Evolutionary conservation across 1,140 invertebrate species (phyloP).

Genomic region (Anadara kagoshimensis): DNA sequence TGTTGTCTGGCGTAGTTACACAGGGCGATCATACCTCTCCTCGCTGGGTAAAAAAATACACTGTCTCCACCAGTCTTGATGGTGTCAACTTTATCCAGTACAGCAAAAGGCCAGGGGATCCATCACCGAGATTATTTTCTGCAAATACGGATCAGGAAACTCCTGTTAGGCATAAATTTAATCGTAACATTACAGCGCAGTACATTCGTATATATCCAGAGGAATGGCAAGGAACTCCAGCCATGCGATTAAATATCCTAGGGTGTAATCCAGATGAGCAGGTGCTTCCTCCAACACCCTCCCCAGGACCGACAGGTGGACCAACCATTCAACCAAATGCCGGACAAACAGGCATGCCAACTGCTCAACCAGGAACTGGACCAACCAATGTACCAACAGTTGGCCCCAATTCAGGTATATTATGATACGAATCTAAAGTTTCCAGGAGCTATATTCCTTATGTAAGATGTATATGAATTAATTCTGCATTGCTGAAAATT

Average conservation of each 20-base stretch:
- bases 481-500: no score
- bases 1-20: constrained; percentile 46
- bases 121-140: constrained; percentile 41
- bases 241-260: constrained; percentile 53
- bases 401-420: not conserved
- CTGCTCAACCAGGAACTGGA: constrained; percentile 12
- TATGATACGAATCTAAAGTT: no score
- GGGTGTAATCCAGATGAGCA: constrained; percentile 46
- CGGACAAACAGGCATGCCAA: constrained; percentile 3
- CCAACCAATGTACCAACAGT: not conserved
- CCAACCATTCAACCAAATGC: constrained; percentile 3
- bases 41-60: constrained; percentile 67
- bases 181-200: constrained; percentile 51
- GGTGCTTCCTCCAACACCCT: constrained; percentile 13
- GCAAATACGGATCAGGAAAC: constrained; percentile 45
- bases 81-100: constrained; percentile 52
- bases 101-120: constrained; percentile 36
- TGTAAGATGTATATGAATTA: no score
- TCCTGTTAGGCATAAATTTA: constrained; percentile 47
- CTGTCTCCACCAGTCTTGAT: constrained; percentile 66
- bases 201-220: constrained; percentile 49
- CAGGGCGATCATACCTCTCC: constrained; percentile 44
- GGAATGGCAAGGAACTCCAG: constrained; percentile 10
- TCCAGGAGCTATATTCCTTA: no score
- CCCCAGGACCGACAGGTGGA: not conserved